Evolutionary conservation across 2,113 vertebrate genomes (phyloP).

Genomic region (Elanoides forficatus): DNA sequence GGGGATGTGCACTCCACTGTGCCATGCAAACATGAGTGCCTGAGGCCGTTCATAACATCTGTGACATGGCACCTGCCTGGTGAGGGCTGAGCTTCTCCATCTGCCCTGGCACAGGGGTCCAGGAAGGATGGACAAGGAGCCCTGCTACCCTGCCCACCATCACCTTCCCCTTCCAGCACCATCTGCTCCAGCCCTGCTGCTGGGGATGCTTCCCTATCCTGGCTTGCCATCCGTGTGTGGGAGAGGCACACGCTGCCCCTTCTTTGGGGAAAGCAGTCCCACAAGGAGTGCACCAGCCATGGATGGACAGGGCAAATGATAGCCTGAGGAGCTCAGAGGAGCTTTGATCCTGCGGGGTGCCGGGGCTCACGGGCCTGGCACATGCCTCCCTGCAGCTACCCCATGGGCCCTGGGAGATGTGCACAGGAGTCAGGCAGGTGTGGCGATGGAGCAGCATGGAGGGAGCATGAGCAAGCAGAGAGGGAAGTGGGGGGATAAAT

Average conservation of each 20-base stretch:
- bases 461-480: not conserved
- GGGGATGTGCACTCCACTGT: not conserved
- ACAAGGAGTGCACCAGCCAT: not conserved
- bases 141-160: not conserved
- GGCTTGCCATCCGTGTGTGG: not conserved
- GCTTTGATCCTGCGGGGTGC: not conserved
- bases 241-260: not conserved
- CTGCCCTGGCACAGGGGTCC: not conserved
- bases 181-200: not conserved
- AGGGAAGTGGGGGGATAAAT: too few species aligned
- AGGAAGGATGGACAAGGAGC: not conserved
- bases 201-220: not conserved
- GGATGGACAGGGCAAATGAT: not conserved
- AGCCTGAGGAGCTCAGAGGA: not conserved
- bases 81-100: not conserved
- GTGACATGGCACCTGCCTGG: not conserved
- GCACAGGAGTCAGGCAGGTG: not conserved
- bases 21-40: fast-evolving
- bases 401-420: not conserved
- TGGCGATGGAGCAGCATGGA: fast-evolving
- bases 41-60: fast-evolving
- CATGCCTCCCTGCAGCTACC: not conserved
- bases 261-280: not conserved
- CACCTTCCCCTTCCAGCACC: not conserved
- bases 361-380: not conserved